A percentile compares a stretch with the other conserved stretches of the same genome.
phyloP scores from a whole-genome alignment of 2,888 invertebrate species.

The Incurvaria masculella region DNA sequence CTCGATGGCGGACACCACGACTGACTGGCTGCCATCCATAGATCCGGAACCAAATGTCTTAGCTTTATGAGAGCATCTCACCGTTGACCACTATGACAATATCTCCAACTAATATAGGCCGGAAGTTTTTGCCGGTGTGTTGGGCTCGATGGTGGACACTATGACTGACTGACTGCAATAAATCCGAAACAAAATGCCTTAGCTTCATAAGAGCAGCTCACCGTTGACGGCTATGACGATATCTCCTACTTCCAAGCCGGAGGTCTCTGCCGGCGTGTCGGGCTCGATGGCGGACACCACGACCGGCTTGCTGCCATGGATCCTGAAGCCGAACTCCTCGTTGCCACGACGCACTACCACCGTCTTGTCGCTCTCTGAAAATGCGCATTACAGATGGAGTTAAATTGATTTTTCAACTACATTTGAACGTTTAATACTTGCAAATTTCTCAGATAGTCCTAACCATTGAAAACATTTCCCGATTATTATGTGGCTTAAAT shows the following conservation, averaged over 20 bases:
- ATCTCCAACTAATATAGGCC: too few relatives aligned
- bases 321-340: constrained; percentile 92
- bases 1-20: constrained; percentile 95
- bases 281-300: constrained; percentile 94
- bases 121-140: too few relatives aligned
- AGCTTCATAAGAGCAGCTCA: too few relatives aligned
- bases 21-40: constrained; percentile 92
- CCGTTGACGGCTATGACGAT: constrained; percentile 91
- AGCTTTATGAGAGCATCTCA: too few relatives aligned
- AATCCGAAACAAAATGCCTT: background rate
- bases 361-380: constrained; percentile 81
- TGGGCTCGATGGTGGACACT: background rate
- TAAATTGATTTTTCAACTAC: too few relatives aligned
- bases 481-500: too few relatives aligned
- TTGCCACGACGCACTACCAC: constrained; percentile 79
- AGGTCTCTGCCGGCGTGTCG: constrained; percentile 89
- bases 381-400: too few relatives aligned
- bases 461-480: too few relatives aligned
- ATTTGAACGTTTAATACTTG: too few relatives aligned
- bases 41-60: constrained; percentile 92
- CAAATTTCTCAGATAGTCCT: too few relatives aligned
- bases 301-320: constrained; percentile 94
- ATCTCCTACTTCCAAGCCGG: constrained; percentile 91
- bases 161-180: background rate
- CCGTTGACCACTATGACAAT: too few relatives aligned